Evolutionary conservation across 2,888 invertebrate genomes (phyloP), one percentile per base, ranked within the genome.

Genomic region (Drosophila affinis): DNA sequence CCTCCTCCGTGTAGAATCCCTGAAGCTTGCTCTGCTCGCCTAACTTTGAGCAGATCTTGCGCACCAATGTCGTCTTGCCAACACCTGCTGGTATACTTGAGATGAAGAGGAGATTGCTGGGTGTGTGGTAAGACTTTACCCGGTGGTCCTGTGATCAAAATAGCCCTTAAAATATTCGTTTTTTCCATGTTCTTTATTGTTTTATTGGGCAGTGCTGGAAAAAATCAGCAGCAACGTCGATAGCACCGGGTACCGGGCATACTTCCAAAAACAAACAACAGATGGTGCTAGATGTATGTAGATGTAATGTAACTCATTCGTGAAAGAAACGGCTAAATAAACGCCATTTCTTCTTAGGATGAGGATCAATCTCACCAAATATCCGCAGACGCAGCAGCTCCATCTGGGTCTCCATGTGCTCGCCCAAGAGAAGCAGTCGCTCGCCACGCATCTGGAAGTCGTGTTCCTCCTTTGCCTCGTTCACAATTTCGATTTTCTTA

Each of bases 1-100:
- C 88, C 91, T 95, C 95, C 88, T 95, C 94, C 0, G 95, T 95
- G 77, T 94, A 94, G 91, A 95, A 95, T 3, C 95, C 95, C 9
- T 48, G 49, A 2, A 81, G 52, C 32, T 64, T 62, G 29, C n/a
- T 14, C 9, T 59, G 46, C 0, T 49, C 53, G 0, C 21, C 76
- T 48, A 90, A 82, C 3, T 90, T 82, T 44, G 89, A 79, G 27
- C 93, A 81, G 27, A 91, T 77, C n/a, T 91, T 85, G 71, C 93
- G 93, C 0, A 95, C 92, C 49, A 95, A 79, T 0, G 95, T 95
- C 3, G 95, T 95, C 90, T 95, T 95, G 1, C 95, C 95, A 63
- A 95, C 92, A 48, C 95, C 95, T 93, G 34, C 17, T 52, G 60
- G 4, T 9, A 5, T 1, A 18, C 5, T 9, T 39, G 12, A 18